These are phyloP conservation scores for Onychomys torridus DNA, from an alignment of 2,797 vertebrate species.

Conservation along the genomic window DNA sequence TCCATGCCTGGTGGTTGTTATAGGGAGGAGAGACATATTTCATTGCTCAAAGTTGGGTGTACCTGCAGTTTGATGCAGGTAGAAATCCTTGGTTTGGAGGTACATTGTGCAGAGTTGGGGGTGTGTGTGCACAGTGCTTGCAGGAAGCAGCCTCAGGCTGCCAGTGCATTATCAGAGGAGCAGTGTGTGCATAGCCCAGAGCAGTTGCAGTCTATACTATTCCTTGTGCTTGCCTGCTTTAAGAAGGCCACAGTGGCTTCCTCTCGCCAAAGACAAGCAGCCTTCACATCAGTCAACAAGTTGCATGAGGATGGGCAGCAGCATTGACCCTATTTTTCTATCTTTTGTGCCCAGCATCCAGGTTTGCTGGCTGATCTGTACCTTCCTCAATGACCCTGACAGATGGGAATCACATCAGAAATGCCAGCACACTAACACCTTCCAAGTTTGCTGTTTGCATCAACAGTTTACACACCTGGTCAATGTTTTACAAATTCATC, in stretches of 20 bases:
- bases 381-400: constrained; percentile 29
- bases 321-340: not conserved
- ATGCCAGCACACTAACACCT: not conserved
- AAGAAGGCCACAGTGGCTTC: not conserved
- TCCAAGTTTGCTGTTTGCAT: constrained; percentile 31
- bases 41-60: not conserved
- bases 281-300: not conserved
- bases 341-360: constrained; percentile 1
- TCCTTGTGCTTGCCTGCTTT: not conserved
- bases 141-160: not conserved
- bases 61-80: not conserved
- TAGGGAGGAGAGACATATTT: not conserved
- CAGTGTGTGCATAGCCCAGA: not conserved
- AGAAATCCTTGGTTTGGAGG: not conserved
- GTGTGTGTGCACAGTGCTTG: no score
- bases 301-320: not conserved
- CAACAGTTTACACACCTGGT: constrained; percentile 46
- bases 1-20: not conserved
- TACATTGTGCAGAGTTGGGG: not conserved
- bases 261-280: not conserved
- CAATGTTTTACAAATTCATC: constrained; percentile 53
- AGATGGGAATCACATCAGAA: constrained; percentile 13
- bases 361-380: not conserved
- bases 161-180: not conserved
- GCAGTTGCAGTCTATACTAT: not conserved